Base-by-base conservation (phyloP, 2,797 vertebrate genomes). In the Helicolenus hilgendorfi region DNA sequence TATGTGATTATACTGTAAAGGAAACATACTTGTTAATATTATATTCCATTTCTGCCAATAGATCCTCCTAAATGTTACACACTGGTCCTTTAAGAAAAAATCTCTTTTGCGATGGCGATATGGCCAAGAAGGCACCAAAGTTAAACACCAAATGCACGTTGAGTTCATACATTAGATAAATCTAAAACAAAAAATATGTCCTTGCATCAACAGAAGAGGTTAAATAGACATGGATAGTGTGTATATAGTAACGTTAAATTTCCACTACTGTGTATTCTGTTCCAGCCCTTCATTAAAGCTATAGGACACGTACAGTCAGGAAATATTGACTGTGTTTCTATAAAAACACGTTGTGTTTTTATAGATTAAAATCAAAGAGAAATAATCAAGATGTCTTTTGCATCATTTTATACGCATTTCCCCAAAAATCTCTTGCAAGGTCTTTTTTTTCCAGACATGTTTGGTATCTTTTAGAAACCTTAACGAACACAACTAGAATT, bases 391-490 rank as follows among this genome's bases (percentile, higher is more conserved):
- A 27, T 62, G 58, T 63, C 24, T 58, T 5, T n/a, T 59, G 13
- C 20, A 64, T 77, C 29, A 67, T 76, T 83, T 33, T 72, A 4
- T 29, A 71, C 14, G 64, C 20, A 18, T 81, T 72, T 55, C 3
- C 67, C 13, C 49, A 78, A 36, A 80, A n/a, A 59, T 55, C 56
- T 68, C 55, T 15, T 26, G 69, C 4, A 73, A 59, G 8, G 45
- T 49, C 62, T 20, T 49, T 27, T 76, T 88, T 73, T 69, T 36
- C 45, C 36, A 2, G n/a, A 75, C n/a, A 36, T 58, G 11, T 77
- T 59, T 56, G 15, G 13, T 71, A 36, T 79, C 13, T 53, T 65
- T 72, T 75, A 13, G 73, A 79, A 81, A 85, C 71, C 26, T 41
- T 45, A n/a, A 11, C 18, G 5, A 63, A 55, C 33, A 15, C 56